Evolutionary conservation across 2,113 vertebrate species (phyloP).

Genomic region (Urocynchramus pylzowi): DNA sequence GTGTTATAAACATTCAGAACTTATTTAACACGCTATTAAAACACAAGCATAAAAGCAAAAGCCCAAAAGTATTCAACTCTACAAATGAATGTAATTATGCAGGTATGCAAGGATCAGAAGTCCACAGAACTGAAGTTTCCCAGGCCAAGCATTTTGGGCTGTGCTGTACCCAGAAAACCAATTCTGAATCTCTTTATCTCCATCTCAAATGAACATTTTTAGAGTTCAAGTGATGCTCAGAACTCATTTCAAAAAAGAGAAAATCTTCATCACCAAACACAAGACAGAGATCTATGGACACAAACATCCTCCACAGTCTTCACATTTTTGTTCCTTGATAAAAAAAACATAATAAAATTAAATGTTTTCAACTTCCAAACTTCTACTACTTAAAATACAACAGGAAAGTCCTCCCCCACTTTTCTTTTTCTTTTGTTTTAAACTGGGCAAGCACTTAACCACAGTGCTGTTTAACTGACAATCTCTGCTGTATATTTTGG

Average conservation of each 20-base stretch:
- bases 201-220: background rate
- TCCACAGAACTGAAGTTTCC: background rate
- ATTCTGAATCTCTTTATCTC: background rate
- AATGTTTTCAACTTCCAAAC: background rate
- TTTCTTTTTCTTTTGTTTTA: background rate
- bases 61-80: background rate
- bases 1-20: background rate
- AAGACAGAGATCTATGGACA: background rate
- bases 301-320: background rate
- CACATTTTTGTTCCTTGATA: background rate
- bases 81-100: background rate
- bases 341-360: background rate
- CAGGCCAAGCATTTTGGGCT: background rate
- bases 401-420: accelerated
- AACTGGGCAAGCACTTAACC: background rate
- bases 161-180: background rate
- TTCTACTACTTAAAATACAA: background rate
- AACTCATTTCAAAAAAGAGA: background rate
- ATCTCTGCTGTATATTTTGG: conserved; percentile 3
- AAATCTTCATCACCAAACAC: background rate
- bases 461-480: background rate
- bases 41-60: background rate
- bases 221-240: background rate
- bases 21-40: background rate
- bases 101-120: background rate